Percentiles rank a stretch among this genome's conserved stretches.
Conservation (phyloP, 2,888 invertebrate species). For the Hydrotaea diabolus region DNA sequence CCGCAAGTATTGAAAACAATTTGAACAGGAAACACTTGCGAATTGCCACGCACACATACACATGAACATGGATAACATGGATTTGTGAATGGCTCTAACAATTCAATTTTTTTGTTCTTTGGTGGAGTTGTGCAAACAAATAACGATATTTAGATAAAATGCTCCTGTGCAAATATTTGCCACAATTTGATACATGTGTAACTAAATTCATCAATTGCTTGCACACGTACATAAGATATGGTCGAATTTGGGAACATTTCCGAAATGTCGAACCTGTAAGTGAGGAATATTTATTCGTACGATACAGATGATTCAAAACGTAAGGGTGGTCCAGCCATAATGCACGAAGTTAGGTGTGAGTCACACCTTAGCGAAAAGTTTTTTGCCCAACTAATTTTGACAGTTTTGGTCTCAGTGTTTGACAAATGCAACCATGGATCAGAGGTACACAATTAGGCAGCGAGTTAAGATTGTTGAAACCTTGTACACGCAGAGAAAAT, state of each 20-base stretch:
- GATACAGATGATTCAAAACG: too few relatives aligned
- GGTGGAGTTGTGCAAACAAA: conserved; percentile 62
- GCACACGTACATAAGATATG: background rate
- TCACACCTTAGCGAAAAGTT: too few relatives aligned
- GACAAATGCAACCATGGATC: too few relatives aligned
- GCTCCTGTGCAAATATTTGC: conserved; percentile 56
- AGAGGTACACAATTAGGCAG: too few relatives aligned
- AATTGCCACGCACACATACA: conserved; percentile 52
- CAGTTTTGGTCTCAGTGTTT: too few relatives aligned
- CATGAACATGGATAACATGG: background rate
- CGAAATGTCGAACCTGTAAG: too few relatives aligned
- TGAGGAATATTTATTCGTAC: too few relatives aligned
- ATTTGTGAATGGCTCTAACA: conserved; percentile 37
- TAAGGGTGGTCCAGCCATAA: too few relatives aligned
- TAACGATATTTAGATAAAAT: conserved; percentile 63
- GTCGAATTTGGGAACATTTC: background rate
- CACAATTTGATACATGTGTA: conserved; percentile 5
- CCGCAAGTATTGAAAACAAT: conserved; percentile 34
- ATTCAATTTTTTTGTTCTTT: conserved; percentile 61
- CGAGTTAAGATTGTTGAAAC: too few relatives aligned
- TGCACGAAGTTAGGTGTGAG: too few relatives aligned
- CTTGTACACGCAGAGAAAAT: too few relatives aligned
- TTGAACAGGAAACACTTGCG: conserved; percentile 59
- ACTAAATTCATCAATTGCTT: conserved; percentile 18
- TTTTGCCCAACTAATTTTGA: too few relatives aligned